Evolutionary conservation across 1,140 invertebrate species (phyloP).

Genomic region (Zaprionus taronus): DNA sequence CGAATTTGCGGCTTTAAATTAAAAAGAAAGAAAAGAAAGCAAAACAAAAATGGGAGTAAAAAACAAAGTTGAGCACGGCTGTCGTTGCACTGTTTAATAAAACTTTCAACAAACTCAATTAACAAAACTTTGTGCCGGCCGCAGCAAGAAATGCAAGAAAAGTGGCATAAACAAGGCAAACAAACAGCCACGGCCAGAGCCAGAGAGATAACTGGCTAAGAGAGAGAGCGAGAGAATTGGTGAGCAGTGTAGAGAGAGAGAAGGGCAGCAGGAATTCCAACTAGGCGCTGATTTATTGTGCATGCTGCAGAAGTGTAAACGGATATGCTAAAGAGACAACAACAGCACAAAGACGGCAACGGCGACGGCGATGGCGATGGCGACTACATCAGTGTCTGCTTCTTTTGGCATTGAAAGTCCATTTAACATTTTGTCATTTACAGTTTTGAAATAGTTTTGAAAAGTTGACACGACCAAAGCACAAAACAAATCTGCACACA

Average conservation of each 20-base stretch:
- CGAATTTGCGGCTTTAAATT: conserved; percentile 69
- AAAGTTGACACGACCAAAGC: conserved; percentile 73
- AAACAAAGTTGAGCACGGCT: conserved; percentile 70
- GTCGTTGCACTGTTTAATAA: conserved; percentile 78
- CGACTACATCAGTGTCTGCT: conserved; percentile 23
- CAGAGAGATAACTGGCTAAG: conserved; percentile 28
- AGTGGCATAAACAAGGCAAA: conserved; percentile 81
- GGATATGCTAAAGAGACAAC: conserved; percentile 65
- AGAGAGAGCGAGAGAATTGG: neutral
- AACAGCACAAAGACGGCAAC: neutral
- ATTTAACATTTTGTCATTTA: conserved; percentile 84
- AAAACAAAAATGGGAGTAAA: conserved; percentile 15
- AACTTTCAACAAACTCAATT: conserved; percentile 83
- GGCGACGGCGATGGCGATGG: neutral
- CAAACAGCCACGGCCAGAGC: conserved; percentile 58
- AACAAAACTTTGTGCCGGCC: conserved; percentile 78
- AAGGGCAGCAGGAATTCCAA: conserved; percentile 45
- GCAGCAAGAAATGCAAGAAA: conserved; percentile 80
- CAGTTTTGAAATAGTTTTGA: conserved; percentile 84
- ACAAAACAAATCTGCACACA: conserved; percentile 63
- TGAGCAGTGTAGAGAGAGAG: neutral
- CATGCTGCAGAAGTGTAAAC: conserved; percentile 67
- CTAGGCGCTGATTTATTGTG: conserved; percentile 80
- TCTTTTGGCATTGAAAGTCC: conserved; percentile 81
- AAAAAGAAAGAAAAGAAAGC: conserved; percentile 31